A percentile compares a stretch with the other conserved stretches of the same genome.
These are phyloP conservation scores for Zaprionus tsacasi DNA, from an alignment of 1,140 invertebrate genomes.

Conservation along the genomic window DNA sequence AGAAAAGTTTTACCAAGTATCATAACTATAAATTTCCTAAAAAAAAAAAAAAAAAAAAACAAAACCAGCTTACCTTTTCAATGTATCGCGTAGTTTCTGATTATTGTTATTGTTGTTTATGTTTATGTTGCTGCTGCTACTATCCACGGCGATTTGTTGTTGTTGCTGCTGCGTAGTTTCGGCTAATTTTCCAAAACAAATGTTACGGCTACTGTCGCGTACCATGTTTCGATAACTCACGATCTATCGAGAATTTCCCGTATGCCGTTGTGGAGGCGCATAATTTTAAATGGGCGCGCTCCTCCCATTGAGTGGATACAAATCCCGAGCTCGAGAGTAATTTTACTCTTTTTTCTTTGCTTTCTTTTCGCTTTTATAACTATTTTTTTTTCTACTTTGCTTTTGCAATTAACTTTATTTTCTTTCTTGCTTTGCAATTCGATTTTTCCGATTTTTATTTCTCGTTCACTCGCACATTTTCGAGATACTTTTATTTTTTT, in stretches of 20 bases:
- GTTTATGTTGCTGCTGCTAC: constrained; percentile 59
- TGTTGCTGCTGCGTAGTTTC: constrained; percentile 92
- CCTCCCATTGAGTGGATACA: constrained; percentile 68
- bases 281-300: constrained; percentile 78
- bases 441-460: constrained; percentile 18
- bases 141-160: constrained; percentile 68
- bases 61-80: constrained; percentile 93
- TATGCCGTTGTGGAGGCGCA: constrained; percentile 73
- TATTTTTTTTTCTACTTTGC: neutral
- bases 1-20: no score
- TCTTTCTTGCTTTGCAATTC: constrained; percentile 16
- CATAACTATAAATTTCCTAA: no score
- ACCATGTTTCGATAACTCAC: constrained; percentile 93
- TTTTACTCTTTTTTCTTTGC: neutral
- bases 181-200: constrained; percentile 99
- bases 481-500: constrained; percentile 32
- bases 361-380: neutral
- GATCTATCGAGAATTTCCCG: constrained; percentile 74
- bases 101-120: constrained; percentile 63
- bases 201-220: constrained; percentile 98
- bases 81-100: constrained; percentile 93
- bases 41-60: neutral
- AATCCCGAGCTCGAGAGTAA: constrained; percentile 32
- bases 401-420: neutral
- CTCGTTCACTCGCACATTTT: constrained; percentile 59